Evolutionary conservation across 2,888 invertebrate species (phyloP), one percentile per base, ranked within the genome.

Genomic region (Chymomyza fuscimana): DNA sequence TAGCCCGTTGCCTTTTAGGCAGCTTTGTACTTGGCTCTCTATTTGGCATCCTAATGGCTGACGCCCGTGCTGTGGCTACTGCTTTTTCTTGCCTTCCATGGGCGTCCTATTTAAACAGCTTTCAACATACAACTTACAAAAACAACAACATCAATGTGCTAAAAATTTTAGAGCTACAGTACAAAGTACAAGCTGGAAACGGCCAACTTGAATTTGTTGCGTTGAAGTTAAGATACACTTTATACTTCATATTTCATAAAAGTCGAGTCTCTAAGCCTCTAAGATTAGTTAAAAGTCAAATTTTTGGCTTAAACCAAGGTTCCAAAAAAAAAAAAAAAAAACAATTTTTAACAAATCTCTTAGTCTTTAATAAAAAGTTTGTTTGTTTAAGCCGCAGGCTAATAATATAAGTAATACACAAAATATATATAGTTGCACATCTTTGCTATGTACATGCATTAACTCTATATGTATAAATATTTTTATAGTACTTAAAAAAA

Each of bases 21-120:
- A 62, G 78, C 81, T 83, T 81, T 83, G 79, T 83, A 79, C 79
- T 72, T 70, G 65, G 72, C 65, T 72, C 36, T 60, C 84, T 81
- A 72, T 81, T 83, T 81, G 79, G 79, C 82, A 74, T 81, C 71
- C 81, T 81, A 79, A 81, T 84, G 82, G 82, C 77, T 70, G 72
- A 69, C 74, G 76, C 72, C 67, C 72, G 76, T 62, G 67, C 61
- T 63, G 56, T 60, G 40, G 63, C 56, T 51, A 60, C 16, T 63
- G 63, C 59, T 74, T 68, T 69, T 80, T 73, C 74, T 73, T 76
- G 74, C 78, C 71, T 78, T 78, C 69, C 75, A 74, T 67, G 74
- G 69, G 72, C 74, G 79, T 80, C 79, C 84, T 81, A 84, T 80
- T 84, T 84, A 80, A 80, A 80, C 84, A 80, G 80, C 84, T 80